Conservation (phyloP, 2,113 vertebrate genomes). For the Neoarius graeffei region DNA sequence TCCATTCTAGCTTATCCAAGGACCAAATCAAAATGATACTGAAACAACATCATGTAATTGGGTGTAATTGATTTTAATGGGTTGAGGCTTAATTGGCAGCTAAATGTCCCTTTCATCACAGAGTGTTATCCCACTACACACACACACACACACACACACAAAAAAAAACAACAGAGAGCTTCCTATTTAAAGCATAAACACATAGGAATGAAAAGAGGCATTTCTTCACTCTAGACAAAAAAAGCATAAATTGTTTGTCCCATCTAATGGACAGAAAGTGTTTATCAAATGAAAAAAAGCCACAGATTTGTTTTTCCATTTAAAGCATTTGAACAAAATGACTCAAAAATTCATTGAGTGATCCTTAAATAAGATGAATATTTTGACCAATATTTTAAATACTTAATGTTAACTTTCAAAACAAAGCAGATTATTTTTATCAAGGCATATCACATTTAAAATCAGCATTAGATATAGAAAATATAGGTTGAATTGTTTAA, state of each 20-base stretch:
- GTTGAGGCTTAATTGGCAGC: conserved; percentile 52
- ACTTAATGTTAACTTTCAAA: neutral
- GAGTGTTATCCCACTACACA: conserved; percentile 14
- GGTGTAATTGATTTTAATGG: conserved; percentile 52
- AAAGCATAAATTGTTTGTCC: conserved; percentile 4
- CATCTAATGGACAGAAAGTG: neutral
- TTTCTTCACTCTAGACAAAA: conserved; percentile 32
- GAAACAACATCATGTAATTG: conserved; percentile 54
- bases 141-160: conserved; percentile 40
- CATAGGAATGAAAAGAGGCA: conserved; percentile 45
- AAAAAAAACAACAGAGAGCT: conserved; percentile 15
- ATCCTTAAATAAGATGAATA: too few species aligned
- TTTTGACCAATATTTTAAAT: too few species aligned
- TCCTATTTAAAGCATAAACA: neutral
- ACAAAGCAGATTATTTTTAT: neutral
- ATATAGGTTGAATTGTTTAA: neutral
- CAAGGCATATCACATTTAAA: neutral
- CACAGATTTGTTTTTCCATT: neutral
- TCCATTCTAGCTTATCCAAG: conserved; percentile 42
- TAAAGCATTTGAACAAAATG: neutral
- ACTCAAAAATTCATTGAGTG: too few species aligned
- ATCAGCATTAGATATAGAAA: neutral
- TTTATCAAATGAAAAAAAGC: neutral
- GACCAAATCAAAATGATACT: conserved; percentile 48
- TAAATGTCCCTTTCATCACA: conserved; percentile 55